Percentiles rank a stretch among this genome's conserved stretches.
Conservation (phyloP, 2,888 invertebrate species). For the Spicauda simplicius region DNA sequence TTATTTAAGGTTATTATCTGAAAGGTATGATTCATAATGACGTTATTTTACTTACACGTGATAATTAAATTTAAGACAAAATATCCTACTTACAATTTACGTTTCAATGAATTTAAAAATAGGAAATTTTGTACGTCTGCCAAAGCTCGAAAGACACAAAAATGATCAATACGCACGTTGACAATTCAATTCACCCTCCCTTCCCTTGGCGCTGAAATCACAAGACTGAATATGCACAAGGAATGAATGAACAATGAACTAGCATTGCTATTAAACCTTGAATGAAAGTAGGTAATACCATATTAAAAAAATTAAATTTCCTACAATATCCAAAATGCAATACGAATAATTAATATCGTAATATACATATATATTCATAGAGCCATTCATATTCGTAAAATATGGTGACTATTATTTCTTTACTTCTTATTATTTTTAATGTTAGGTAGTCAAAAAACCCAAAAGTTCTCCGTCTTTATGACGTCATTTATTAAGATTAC, state of each 20-base stretch:
- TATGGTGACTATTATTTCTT: too few relatives aligned
- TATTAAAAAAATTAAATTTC: not conserved
- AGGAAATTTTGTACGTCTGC: constrained; percentile 37
- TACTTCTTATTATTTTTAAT: too few relatives aligned
- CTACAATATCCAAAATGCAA: not conserved
- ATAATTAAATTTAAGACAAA: not conserved
- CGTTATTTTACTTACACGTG: not conserved
- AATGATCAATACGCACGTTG: constrained; percentile 33
- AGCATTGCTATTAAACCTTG: not conserved
- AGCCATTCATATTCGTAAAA: too few relatives aligned
- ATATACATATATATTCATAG: too few relatives aligned
- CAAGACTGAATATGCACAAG: constrained; percentile 40
- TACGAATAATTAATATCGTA: too few relatives aligned
- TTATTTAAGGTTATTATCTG: constrained; percentile 25
- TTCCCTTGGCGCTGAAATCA: constrained; percentile 47
- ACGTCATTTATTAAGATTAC: too few relatives aligned
- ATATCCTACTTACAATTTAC: constrained; percentile 36
- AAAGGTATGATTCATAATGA: constrained; percentile 14
- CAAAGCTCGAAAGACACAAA: constrained; percentile 43
- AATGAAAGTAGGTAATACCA: not conserved
- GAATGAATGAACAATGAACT: constrained; percentile 3
- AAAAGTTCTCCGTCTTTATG: too few relatives aligned
- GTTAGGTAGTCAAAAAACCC: too few relatives aligned
- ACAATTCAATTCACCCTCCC: constrained; percentile 38
- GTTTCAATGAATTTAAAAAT: constrained; percentile 25